These are phyloP conservation scores for Cyprinodon diabolis DNA, from an alignment of 2,797 vertebrate genomes.

Conservation along the genomic window DNA sequence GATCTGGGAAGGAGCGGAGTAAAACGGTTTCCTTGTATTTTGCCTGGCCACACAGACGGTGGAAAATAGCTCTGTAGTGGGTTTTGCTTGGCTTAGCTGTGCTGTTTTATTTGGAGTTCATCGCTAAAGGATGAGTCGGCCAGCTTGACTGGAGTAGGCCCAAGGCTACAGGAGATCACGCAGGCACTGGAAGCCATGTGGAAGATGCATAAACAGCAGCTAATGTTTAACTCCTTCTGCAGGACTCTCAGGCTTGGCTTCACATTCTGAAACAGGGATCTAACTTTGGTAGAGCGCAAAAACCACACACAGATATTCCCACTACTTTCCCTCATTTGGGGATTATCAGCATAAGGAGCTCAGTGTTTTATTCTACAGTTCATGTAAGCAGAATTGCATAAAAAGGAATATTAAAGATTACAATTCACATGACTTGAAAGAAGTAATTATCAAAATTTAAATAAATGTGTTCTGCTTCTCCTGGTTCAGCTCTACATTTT, in stretches of 20 bases:
- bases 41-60: constrained; percentile 81
- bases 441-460: background rate
- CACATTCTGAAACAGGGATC: constrained; percentile 28
- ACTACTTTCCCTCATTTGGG: background rate
- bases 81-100: constrained; percentile 78
- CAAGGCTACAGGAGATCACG: constrained; percentile 73
- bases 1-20: constrained; percentile 64
- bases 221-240: constrained; percentile 67
- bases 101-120: constrained; percentile 85
- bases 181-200: constrained; percentile 75
- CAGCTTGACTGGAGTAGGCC: constrained; percentile 66
- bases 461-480: background rate
- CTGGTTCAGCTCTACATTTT: background rate
- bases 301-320: background rate
- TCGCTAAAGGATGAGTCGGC: constrained; percentile 82
- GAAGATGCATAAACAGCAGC: constrained; percentile 72
- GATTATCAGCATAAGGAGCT: background rate
- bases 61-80: constrained; percentile 83
- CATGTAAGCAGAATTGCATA: background rate
- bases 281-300: constrained; percentile 29
- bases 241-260: constrained; percentile 36
- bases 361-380: too few species aligned
- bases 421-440: background rate
- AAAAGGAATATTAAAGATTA: background rate
- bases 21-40: constrained; percentile 80